Conservation (phyloP, 2,797 vertebrate species). For the Rallus crepitans region DNA sequence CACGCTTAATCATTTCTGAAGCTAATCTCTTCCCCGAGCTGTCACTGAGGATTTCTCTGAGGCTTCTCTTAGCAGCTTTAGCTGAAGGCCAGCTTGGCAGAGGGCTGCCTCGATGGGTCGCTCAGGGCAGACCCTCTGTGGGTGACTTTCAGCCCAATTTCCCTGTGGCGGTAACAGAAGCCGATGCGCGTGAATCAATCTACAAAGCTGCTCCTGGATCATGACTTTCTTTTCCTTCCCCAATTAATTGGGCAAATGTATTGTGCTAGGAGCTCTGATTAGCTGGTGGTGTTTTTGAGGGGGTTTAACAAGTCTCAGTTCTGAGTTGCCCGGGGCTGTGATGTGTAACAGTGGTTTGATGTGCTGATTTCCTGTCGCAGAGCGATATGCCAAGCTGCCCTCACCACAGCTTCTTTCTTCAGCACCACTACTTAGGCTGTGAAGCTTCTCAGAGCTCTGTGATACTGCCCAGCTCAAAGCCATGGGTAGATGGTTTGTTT, state of each 20-base stretch:
- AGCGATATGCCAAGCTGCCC: background rate
- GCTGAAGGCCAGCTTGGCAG: constrained; percentile 24
- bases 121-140: background rate
- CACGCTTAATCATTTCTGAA: constrained; percentile 37
- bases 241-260: background rate
- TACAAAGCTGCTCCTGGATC: background rate
- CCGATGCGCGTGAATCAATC: background rate
- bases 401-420: background rate
- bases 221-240: background rate
- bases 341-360: background rate
- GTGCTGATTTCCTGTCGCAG: background rate
- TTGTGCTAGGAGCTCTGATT: background rate
- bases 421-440: background rate
- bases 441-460: background rate
- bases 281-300: background rate
- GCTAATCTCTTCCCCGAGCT: constrained; percentile 47
- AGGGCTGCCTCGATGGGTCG: background rate
- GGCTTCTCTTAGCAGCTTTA: constrained; percentile 49
- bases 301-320: background rate
- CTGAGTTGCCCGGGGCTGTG: background rate
- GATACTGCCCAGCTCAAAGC: fast-evolving
- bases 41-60: constrained; percentile 47
- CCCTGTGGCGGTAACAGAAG: background rate
- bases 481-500: background rate
- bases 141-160: background rate